These are phyloP conservation scores for Rhinopithecus roxellana DNA, from an alignment of 2,113 vertebrate genomes.

Conservation along the genomic window DNA sequence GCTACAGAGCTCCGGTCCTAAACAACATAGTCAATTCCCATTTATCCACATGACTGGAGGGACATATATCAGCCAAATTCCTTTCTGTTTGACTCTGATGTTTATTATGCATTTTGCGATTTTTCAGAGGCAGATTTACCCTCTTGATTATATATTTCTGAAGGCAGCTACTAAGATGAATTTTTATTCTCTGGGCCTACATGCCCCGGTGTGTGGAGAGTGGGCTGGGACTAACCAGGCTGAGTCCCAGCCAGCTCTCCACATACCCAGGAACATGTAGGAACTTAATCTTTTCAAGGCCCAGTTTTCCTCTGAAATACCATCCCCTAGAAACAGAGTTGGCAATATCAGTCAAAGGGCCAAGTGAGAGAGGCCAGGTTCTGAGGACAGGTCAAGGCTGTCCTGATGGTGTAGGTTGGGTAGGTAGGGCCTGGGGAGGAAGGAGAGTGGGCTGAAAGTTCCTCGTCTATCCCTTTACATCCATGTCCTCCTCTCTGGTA, in stretches of 20 bases:
- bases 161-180: conserved; percentile 45
- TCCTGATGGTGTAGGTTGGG: background rate
- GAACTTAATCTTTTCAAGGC: too few species aligned
- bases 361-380: background rate
- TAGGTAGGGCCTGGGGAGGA: background rate
- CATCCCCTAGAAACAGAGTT: background rate
- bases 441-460: background rate
- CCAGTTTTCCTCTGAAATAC: background rate
- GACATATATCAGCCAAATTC: background rate
- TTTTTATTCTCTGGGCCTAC: conserved; percentile 2
- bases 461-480: background rate
- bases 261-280: too few species aligned
- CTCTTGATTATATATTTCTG: conserved; percentile 46
- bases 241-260: background rate
- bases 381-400: background rate
- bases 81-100: conserved; percentile 40
- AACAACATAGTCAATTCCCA: background rate
- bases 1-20: background rate
- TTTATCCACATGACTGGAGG: background rate
- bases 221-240: background rate
- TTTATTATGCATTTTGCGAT: background rate
- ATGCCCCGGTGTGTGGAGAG: background rate
- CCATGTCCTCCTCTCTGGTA: background rate
- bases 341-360: background rate
- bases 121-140: conserved; percentile 47